A percentile compares a stretch with the other conserved stretches of the same genome.
These are phyloP conservation scores for Pogonognathellus flavescens DNA, from an alignment of 1,140 invertebrate genomes.

Conservation along the genomic window DNA sequence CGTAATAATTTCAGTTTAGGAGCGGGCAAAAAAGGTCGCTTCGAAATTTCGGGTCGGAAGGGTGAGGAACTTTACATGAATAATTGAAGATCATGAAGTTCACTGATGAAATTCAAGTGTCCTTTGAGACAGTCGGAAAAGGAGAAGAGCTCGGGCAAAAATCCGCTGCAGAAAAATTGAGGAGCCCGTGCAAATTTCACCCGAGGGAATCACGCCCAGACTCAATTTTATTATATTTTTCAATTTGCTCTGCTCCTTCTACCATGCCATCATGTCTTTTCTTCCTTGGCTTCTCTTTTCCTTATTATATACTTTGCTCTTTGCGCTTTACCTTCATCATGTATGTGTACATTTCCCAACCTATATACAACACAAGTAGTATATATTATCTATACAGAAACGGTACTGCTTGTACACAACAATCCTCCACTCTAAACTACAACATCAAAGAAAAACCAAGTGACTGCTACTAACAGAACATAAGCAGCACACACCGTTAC, in stretches of 20 bases:
- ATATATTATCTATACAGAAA: too few species aligned
- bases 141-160: conserved; percentile 35
- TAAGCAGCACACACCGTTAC: conserved; percentile 17
- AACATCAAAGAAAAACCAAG: conserved; percentile 24
- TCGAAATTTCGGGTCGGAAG: conserved; percentile 45
- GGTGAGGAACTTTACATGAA: conserved; percentile 60
- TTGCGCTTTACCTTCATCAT: too few species aligned
- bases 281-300: conserved; percentile 34
- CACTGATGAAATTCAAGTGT: conserved; percentile 68
- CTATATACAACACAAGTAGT: too few species aligned
- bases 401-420: neutral
- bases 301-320: neutral
- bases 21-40: conserved; percentile 51
- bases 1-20: conserved; percentile 63
- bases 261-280: conserved; percentile 39
- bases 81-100: conserved; percentile 67
- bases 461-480: conserved; percentile 42
- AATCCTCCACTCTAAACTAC: conserved; percentile 12
- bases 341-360: too few species aligned
- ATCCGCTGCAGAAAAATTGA: conserved; percentile 60
- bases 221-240: conserved; percentile 65
- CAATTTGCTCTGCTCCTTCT: conserved; percentile 57
- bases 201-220: conserved; percentile 57
- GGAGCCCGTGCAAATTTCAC: conserved; percentile 56
- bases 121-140: conserved; percentile 59